A percentile compares a stretch with the other conserved stretches of the same genome.
Evolutionary conservation across 2,113 vertebrate genomes (phyloP).

Genomic region (Okapia johnstoni): DNA sequence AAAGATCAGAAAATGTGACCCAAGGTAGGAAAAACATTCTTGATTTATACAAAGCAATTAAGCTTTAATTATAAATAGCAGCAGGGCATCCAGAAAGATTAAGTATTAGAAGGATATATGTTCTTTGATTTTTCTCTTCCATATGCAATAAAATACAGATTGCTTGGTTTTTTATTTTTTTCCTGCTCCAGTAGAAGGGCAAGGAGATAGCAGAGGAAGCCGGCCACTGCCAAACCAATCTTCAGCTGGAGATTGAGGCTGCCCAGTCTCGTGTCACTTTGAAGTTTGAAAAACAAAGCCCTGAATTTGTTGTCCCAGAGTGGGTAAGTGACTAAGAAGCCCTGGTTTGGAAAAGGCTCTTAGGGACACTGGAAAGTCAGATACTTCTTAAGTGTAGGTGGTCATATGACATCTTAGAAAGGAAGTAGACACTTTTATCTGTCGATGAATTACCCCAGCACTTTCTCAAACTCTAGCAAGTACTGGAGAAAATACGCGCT

Average conservation of each 20-base stretch:
- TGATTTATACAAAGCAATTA: background rate
- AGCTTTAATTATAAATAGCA: background rate
- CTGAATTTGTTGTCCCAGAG: background rate
- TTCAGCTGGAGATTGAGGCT: background rate
- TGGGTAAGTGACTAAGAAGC: background rate
- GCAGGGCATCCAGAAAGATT: background rate
- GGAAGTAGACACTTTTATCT: background rate
- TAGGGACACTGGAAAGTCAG: background rate
- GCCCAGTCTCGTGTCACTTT: no score
- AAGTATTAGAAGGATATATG: background rate
- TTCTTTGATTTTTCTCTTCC: background rate
- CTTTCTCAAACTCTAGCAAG: background rate
- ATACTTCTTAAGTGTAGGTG: background rate
- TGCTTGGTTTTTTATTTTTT: background rate
- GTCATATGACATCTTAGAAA: background rate
- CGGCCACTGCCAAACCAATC: background rate
- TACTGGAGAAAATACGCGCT: background rate
- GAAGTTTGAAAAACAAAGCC: background rate
- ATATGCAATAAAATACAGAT: background rate
- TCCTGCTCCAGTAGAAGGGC: background rate
- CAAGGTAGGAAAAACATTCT: background rate
- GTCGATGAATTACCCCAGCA: rapidly evolving
- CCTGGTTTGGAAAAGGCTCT: background rate
- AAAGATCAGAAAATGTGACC: background rate
- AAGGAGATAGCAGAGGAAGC: background rate